Percentiles rank a stretch among this genome's conserved stretches.
Conservation (phyloP, 2,888 invertebrate species). For the Diaperis boleti region DNA sequence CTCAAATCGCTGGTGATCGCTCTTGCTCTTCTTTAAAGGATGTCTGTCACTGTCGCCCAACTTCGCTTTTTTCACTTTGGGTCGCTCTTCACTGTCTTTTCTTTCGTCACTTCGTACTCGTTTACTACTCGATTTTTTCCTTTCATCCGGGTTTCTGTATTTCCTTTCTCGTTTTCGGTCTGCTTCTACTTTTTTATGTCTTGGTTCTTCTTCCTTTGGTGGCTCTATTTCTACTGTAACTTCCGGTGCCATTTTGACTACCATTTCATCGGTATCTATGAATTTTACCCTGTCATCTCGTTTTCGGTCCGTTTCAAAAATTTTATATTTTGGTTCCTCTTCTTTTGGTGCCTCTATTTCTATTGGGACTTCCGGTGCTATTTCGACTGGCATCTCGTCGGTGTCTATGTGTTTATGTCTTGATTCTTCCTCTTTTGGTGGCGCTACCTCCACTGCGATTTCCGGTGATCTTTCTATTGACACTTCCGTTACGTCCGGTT, state of each 20-base stretch:
- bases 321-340: background rate
- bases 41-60: background rate
- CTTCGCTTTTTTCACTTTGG: slow-evolving; percentile 4
- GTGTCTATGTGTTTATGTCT: no score
- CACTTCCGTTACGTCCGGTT: no score
- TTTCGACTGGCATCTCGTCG: no score
- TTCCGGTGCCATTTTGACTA: no score
- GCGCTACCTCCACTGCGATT: background rate
- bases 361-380: no score
- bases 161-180: no score
- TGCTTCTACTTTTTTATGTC: no score
- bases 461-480: no score
- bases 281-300: background rate
- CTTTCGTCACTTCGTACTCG: background rate
- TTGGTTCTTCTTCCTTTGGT: no score
- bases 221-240: no score
- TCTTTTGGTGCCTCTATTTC: background rate
- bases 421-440: no score
- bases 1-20: background rate
- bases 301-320: background rate
- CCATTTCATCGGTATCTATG: background rate
- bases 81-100: slow-evolving; percentile 2
- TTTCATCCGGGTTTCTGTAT: no score
- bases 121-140: background rate
- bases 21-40: background rate